These are phyloP conservation scores for Plutomurus gul DNA, from an alignment of 1,140 invertebrate genomes.

Conservation along the genomic window DNA sequence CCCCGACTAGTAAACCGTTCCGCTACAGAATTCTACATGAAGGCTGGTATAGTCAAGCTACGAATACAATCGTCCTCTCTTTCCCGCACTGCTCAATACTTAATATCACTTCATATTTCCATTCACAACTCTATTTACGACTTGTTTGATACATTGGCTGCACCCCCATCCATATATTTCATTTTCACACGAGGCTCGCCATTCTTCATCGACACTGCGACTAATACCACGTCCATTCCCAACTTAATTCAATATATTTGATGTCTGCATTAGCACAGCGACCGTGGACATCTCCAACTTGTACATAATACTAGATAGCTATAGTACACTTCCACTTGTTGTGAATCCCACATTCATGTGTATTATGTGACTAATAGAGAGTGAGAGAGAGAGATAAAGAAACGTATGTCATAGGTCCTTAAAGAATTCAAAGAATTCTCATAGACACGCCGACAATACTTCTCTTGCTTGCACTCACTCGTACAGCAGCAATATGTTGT, in stretches of 20 bases:
- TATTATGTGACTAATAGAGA: background rate
- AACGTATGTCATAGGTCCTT: too few relatives aligned
- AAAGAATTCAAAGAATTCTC: too few relatives aligned
- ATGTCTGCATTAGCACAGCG: background rate
- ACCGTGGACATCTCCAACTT: background rate
- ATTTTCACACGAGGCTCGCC: conserved; percentile 2
- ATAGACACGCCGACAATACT: too few relatives aligned
- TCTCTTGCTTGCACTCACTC: background rate
- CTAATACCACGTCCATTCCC: too few relatives aligned
- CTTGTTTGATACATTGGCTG: conserved; percentile 9
- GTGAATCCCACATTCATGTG: background rate
- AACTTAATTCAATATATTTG: background rate
- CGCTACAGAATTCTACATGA: background rate
- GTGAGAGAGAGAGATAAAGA: too few relatives aligned
- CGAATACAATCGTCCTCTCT: too few relatives aligned
- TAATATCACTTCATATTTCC: background rate
- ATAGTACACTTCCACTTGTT: background rate
- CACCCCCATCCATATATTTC: conserved; percentile 11
- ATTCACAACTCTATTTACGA: conserved; percentile 13
- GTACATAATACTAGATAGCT: background rate
- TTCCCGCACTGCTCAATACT: background rate
- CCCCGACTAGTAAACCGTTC: background rate
- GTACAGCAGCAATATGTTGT: background rate
- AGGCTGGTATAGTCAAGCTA: background rate
- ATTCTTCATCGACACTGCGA: background rate